These are phyloP conservation scores for Vanessa atalanta DNA, from an alignment of 1,140 invertebrate species.

Conservation along the genomic window DNA sequence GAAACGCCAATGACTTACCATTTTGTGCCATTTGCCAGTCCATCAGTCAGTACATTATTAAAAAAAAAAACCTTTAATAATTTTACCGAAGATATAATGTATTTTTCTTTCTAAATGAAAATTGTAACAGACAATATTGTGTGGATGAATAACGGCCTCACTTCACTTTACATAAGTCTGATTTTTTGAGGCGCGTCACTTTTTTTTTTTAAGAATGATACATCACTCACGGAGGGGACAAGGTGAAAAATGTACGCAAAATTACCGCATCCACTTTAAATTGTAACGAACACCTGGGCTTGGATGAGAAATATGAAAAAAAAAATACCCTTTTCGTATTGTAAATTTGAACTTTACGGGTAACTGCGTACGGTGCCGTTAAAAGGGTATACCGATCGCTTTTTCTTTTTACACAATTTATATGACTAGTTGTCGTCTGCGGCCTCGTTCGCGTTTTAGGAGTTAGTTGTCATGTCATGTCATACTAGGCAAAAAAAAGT, in stretches of 20 bases:
- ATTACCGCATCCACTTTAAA: conserved; percentile 18
- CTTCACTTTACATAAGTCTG: neutral
- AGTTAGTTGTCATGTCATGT: too few relatives aligned
- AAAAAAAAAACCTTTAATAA: too few relatives aligned
- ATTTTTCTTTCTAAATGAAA: too few relatives aligned
- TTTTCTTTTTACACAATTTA: neutral
- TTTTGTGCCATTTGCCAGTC: too few relatives aligned
- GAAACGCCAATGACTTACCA: too few relatives aligned
- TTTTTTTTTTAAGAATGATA: neutral
- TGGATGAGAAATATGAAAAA: conserved; percentile 3
- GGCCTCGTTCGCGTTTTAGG: too few relatives aligned
- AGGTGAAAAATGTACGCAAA: conserved; percentile 7
- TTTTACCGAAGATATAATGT: too few relatives aligned
- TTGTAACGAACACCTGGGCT: conserved; percentile 18
- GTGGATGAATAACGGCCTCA: neutral
- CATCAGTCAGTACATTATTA: too few relatives aligned
- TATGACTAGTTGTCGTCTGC: neutral
- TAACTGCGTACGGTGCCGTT: neutral
- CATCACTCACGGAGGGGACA: conserved; percentile 15
- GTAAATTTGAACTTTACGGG: neutral
- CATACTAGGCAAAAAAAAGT: too few relatives aligned
- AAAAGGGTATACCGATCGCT: neutral
- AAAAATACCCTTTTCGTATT: conserved; percentile 3
- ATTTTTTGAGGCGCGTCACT: neutral
- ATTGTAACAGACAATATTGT: neutral